Evolutionary conservation across 23 tunicate species (phyloP).

Genomic region (Styela clava): DNA sequence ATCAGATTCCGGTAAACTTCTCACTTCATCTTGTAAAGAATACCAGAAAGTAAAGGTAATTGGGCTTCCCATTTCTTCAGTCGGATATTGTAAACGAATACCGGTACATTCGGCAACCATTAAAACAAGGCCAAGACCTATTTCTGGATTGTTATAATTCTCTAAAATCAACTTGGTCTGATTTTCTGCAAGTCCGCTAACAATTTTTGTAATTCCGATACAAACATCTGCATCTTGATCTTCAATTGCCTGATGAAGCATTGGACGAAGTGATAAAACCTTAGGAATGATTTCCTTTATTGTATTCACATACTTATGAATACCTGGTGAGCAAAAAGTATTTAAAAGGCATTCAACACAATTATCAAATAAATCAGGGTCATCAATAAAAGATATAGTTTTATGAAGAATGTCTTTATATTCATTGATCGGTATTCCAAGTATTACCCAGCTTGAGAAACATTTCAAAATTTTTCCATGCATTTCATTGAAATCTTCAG

Average conservation of each 20-base stretch:
- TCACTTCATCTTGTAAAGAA: conserved; percentile 85
- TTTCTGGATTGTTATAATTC: conserved; percentile 48
- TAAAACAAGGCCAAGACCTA: conserved; percentile 58
- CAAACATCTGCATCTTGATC: conserved; percentile 69
- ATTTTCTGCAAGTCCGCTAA: conserved; percentile 92
- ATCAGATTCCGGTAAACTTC: conserved; percentile 22
- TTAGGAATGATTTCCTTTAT: conserved; percentile 65
- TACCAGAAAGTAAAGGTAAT: conserved; percentile 97
- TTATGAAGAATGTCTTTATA: conserved; percentile 35
- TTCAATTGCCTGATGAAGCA: conserved; percentile 69
- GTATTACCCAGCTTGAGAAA: conserved; percentile 70
- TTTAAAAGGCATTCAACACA: conserved; percentile 76
- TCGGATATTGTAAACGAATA: conserved; percentile 85
- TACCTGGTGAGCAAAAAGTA: conserved; percentile 70
- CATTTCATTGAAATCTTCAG: conserved; percentile 4
- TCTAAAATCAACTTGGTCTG: conserved; percentile 74
- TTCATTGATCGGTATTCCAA: conserved; percentile 61
- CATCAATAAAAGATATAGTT: conserved; percentile 42
- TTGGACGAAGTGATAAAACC: conserved; percentile 46
- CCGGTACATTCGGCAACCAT: conserved; percentile 74
- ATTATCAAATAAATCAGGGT: conserved; percentile 75
- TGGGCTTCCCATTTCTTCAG: conserved; percentile 81
- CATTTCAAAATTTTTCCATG: conserved; percentile 61
- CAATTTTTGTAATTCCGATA: conserved; percentile 71
- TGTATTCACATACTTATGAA: conserved; percentile 58